Percentiles rank a stretch among this genome's conserved stretches.
phyloP scores from a whole-genome alignment of 2,888 invertebrate genomes.

The Ptilodon capucinus region DNA sequence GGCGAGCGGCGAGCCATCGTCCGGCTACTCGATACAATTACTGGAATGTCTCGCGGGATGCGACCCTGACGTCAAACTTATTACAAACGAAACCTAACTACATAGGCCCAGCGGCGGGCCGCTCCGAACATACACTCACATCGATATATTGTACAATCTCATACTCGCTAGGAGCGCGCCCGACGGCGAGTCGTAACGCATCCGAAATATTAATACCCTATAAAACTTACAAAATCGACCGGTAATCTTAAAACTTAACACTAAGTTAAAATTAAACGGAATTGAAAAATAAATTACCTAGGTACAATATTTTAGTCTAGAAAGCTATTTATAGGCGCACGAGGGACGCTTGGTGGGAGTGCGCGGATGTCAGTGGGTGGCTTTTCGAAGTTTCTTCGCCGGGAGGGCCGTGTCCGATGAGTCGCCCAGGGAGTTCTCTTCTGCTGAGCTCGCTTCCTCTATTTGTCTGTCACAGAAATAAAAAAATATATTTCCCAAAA shows the following conservation, averaged over 20 bases:
- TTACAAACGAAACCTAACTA: conserved; percentile 74
- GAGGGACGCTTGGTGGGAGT: conserved; percentile 63
- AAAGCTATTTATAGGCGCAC: conserved; percentile 79
- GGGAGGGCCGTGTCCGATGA: conserved; percentile 61
- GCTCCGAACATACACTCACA: conserved; percentile 62
- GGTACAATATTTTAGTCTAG: conserved; percentile 82
- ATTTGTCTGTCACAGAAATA: conserved; percentile 58
- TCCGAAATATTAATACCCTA: conserved; percentile 75
- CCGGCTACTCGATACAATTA: conserved; percentile 68
- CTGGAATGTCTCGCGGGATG: conserved; percentile 81
- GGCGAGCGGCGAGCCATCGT: conserved; percentile 61
- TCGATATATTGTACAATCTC: conserved; percentile 71
- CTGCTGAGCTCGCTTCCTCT: conserved; percentile 79
- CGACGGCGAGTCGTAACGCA: conserved; percentile 60
- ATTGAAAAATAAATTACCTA: conserved; percentile 84
- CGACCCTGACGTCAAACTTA: conserved; percentile 69
- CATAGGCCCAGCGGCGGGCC: conserved; percentile 61
- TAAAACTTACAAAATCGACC: conserved; percentile 83
- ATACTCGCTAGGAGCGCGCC: conserved; percentile 53
- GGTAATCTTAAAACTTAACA: conserved; percentile 77
- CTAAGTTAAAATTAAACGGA: conserved; percentile 83
- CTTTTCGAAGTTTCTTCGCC: conserved; percentile 75
- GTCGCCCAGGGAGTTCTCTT: conserved; percentile 80
- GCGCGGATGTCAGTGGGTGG: conserved; percentile 76
- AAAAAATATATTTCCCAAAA: not conserved